These are phyloP conservation scores for Octopus bimaculoides DNA, from an alignment of 1,140 invertebrate species.

Conservation along the genomic window DNA sequence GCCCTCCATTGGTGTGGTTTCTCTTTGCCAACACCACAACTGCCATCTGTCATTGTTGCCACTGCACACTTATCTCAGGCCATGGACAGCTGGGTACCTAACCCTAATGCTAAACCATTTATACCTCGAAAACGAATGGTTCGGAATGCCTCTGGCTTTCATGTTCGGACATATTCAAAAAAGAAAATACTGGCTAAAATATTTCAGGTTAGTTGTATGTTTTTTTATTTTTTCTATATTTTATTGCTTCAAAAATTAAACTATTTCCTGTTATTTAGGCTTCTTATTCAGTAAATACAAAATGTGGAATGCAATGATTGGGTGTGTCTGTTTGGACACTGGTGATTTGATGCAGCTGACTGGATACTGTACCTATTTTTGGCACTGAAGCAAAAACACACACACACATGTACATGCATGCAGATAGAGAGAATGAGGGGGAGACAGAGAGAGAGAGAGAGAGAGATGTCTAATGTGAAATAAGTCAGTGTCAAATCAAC, in stretches of 20 bases:
- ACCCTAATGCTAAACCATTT: slow-evolving; percentile 40
- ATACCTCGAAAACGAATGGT: slow-evolving; percentile 26
- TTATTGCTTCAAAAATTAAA: neutral
- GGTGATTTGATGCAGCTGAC: too few species aligned
- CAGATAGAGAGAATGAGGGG: too few species aligned
- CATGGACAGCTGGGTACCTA: slow-evolving; percentile 46
- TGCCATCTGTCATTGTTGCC: neutral
- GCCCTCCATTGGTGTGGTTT: neutral
- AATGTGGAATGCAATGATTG: neutral
- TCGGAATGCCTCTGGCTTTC: slow-evolving; percentile 23
- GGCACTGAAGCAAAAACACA: too few species aligned
- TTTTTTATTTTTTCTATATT: neutral
- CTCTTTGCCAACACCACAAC: neutral
- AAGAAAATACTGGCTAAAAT: slow-evolving; percentile 28
- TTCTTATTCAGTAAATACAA: neutral
- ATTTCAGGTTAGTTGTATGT: slow-evolving; percentile 28
- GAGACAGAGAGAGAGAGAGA: too few species aligned
- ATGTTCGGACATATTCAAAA: slow-evolving; percentile 7
- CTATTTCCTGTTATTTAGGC: neutral
- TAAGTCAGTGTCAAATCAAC: too few species aligned
- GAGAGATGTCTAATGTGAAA: too few species aligned
- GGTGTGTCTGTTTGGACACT: neutral
- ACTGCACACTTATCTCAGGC: neutral
- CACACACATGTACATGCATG: too few species aligned
- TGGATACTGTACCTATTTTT: too few species aligned